Evolutionary conservation across 2,797 vertebrate genomes (phyloP).

Genomic region (Adelosebastes latens): DNA sequence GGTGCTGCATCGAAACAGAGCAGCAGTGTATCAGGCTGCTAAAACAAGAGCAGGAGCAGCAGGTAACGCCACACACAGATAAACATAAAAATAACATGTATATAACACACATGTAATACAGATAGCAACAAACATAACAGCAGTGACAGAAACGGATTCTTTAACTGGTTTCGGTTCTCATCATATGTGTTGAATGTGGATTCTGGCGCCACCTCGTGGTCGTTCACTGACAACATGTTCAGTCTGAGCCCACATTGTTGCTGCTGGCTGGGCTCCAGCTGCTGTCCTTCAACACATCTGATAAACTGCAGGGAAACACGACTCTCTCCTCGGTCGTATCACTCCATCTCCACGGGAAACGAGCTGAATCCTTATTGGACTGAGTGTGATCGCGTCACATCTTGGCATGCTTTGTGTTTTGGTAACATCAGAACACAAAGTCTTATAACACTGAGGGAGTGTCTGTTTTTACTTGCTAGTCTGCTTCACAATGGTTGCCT

Average conservation of each 20-base stretch:
- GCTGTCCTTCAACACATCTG: neutral
- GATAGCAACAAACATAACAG: neutral
- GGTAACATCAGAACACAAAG: constrained; percentile 5
- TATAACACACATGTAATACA: neutral
- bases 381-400: neutral
- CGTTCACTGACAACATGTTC: neutral
- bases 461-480: neutral
- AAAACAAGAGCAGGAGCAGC: constrained; percentile 8
- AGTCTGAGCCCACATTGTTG: neutral
- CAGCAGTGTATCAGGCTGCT: constrained; percentile 19
- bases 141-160: too few species aligned
- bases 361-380: neutral
- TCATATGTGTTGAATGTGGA: neutral
- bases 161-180: neutral
- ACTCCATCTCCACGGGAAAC: neutral
- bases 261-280: neutral
- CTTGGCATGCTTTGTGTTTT: constrained; percentile 9
- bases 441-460: neutral
- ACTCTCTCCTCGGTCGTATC: neutral
- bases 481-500: neutral
- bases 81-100: neutral
- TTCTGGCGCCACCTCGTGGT: constrained; percentile 27
- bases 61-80: neutral
- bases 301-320: neutral
- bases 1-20: constrained; percentile 50